Conservation (phyloP, 2,797 vertebrate genomes). For the Galagoides demidoff region DNA sequence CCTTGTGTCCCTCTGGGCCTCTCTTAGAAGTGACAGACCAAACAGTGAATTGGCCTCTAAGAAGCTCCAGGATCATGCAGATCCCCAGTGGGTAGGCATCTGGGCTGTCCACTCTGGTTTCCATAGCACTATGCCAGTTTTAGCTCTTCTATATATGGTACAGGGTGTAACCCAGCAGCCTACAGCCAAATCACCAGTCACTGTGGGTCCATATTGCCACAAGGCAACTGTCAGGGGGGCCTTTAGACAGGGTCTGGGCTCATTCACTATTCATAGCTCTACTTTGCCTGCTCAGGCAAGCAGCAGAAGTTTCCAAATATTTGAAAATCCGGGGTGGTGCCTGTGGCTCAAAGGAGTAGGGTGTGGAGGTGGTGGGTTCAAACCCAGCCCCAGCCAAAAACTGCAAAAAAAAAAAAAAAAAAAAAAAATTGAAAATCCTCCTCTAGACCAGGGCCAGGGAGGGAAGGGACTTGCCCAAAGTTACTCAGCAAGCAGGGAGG, state of each 20-base stretch:
- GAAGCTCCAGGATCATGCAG: neutral
- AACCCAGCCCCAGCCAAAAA: too few relatives aligned
- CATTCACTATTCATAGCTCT: neutral
- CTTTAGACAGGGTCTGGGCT: neutral
- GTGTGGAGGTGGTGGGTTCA: too few relatives aligned
- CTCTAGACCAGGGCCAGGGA: neutral
- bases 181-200: neutral
- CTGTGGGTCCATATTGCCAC: neutral
- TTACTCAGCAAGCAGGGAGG: neutral
- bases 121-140: neutral
- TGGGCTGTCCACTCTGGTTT: neutral
- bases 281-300: neutral
- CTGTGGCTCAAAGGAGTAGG: too few relatives aligned
- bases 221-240: neutral
- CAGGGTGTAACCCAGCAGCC: neutral
- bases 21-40: neutral
- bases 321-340: neutral
- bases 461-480: neutral
- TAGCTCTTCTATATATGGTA: constrained; percentile 1
- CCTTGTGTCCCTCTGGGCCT: neutral
- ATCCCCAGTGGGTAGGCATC: neutral
- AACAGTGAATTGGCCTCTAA: neutral
- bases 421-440: neutral
- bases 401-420: too few relatives aligned
- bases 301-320: neutral